Evolutionary conservation across 64 coral and sea anemone genomes (phyloP).

Genomic region (Montipora foliosa): DNA sequence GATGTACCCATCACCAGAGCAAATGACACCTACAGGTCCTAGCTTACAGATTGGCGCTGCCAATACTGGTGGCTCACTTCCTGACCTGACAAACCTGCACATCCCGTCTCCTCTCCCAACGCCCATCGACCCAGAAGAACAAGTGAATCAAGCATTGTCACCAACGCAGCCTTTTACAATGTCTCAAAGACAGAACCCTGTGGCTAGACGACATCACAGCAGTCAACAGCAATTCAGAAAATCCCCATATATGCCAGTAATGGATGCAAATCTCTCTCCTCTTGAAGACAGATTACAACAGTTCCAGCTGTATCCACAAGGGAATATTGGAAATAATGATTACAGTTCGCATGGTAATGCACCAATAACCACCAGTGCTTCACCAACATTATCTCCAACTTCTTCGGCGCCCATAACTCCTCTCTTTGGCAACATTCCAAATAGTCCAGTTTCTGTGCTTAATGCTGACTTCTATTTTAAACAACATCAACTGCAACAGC

Average conservation of each 20-base stretch:
- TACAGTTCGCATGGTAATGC: conserved; percentile 45
- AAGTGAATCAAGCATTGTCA: conserved; percentile 50
- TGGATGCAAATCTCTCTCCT: conserved; percentile 49
- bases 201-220: conserved; percentile 14
- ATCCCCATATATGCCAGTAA: conserved; percentile 39
- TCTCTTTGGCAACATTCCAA: conserved; percentile 62
- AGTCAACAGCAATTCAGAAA: conserved; percentile 63
- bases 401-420: conserved; percentile 60
- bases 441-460: conserved; percentile 35
- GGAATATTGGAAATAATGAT: conserved; percentile 41
- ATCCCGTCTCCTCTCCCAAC: conserved; percentile 79
- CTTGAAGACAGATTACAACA: conserved; percentile 70
- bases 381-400: conserved; percentile 65
- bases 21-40: conserved; percentile 8
- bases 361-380: conserved; percentile 56
- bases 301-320: conserved; percentile 60
- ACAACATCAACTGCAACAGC: conserved; percentile 45
- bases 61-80: conserved; percentile 78
- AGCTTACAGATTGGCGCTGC: conserved; percentile 37
- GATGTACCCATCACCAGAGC: conserved; percentile 64
- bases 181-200: conserved; percentile 44
- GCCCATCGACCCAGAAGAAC: conserved; percentile 70
- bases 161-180: conserved; percentile 52
- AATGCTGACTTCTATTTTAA: conserved; percentile 38
- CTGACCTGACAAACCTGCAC: conserved; percentile 81